Evolutionary conservation across 2,888 invertebrate genomes (phyloP), one percentile per base, ranked within the genome.

Genomic region (Pachydiplax longipennis): DNA sequence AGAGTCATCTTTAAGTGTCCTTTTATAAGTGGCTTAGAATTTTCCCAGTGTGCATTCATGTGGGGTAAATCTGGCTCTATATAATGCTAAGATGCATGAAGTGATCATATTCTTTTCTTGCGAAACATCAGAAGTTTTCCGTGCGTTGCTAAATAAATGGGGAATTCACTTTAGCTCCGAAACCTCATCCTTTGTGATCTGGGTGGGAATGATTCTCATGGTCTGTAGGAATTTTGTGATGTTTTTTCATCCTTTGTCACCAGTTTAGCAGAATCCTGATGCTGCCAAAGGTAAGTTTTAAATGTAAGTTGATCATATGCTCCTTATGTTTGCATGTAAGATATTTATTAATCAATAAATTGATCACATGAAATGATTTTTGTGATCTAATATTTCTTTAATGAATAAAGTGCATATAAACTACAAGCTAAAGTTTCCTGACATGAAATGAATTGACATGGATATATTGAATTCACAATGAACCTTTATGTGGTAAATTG

Each of bases 81-180:
- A 25, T 37, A 37, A 61, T 87, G 87, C 61, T 87, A 87, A 87
- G 87, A 87, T 87, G 87, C 58, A 87, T 87, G 87, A 87, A 87
- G 87, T 87, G 87, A 87, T 87, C 87, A 87, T 87, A 87, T 87
- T 87, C 87, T 87, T 87, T 87, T 87, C 35, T 87, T 87, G 87
- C 87, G 87, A 87, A 87, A 58, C 87, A 35, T 35, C 61, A 35
- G 37, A 25, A 31, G 83, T 37, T 87, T 87, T 87, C 22, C 87
- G 53, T 15, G 22, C 48, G 15, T 58, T 31, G n/a, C 58, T 31
- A 18, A 87, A 35, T 35, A 61, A 61, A 37, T 87, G 31, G 65
- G n/a, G 37, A 37, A 37, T 87, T 87, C 35, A 22, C 31, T 8
- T 87, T 37, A 25, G 58, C 31, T 87, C 31, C 61, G 61, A 37